A percentile compares a stretch with the other conserved stretches of the same genome.
phyloP scores from a whole-genome alignment of 2,797 vertebrate genomes.

The Takifugu rubripes region DNA sequence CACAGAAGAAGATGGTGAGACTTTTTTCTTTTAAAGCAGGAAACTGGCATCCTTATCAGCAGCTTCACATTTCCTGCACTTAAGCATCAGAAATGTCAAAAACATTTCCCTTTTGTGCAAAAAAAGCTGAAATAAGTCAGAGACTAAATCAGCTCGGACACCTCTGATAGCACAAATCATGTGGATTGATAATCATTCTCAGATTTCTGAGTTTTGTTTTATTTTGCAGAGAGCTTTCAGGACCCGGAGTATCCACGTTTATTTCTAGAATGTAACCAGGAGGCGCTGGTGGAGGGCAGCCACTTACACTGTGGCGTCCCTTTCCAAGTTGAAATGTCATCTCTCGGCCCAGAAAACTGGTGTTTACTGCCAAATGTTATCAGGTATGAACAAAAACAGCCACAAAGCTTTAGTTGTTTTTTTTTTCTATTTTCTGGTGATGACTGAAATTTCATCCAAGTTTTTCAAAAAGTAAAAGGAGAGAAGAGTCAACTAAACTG shows the following conservation, averaged over 20 bases:
- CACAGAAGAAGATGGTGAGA: constrained; percentile 47
- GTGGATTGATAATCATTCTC: background rate
- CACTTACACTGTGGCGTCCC: fast-evolving
- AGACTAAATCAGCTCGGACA: background rate
- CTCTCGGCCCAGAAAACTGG: constrained; percentile 36
- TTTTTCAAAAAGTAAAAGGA: too few relatives aligned
- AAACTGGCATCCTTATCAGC: background rate
- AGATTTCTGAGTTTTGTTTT: background rate
- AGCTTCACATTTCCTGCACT: constrained; percentile 1
- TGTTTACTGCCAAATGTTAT: constrained; percentile 49
- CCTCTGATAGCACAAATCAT: background rate
- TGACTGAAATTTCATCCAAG: too few relatives aligned
- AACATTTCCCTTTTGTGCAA: background rate
- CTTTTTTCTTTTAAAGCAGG: background rate
- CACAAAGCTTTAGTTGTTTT: background rate
- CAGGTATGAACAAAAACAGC: constrained; percentile 32
- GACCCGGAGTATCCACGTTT: background rate
- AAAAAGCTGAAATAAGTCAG: background rate
- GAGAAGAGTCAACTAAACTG: too few relatives aligned
- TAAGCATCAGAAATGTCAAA: background rate
- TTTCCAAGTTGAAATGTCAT: constrained; percentile 18
- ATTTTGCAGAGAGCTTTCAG: constrained; percentile 58
- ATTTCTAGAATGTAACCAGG: fast-evolving
- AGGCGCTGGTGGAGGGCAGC: fast-evolving
- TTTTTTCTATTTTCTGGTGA: too few relatives aligned